These are phyloP conservation scores for Notoglanidium macrostoma DNA, from an alignment of 2,797 vertebrate species.

Conservation along the genomic window DNA sequence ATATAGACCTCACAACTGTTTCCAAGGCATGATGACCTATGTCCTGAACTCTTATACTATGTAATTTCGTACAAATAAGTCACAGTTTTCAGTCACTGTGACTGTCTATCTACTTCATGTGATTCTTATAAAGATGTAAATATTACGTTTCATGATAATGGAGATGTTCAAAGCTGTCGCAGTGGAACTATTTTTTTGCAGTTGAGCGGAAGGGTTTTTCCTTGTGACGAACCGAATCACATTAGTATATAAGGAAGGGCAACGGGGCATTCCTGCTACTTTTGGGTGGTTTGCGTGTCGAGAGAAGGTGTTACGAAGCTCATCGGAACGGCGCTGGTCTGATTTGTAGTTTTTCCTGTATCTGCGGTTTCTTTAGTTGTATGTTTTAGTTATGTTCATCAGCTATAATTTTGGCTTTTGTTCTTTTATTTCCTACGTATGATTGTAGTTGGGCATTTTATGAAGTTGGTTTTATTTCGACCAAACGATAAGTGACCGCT, in stretches of 20 bases:
- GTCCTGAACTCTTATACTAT: background rate
- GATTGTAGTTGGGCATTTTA: too few species aligned
- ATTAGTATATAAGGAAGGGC: conserved; percentile 51
- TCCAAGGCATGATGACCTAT: background rate
- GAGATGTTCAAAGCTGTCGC: too few species aligned
- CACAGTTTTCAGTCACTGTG: background rate
- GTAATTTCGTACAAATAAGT: background rate
- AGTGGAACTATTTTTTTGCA: conserved; percentile 59
- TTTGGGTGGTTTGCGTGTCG: conserved; percentile 15
- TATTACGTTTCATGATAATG: background rate
- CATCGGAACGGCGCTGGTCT: background rate
- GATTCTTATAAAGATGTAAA: background rate
- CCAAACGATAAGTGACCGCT: too few species aligned
- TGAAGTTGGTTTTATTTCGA: background rate
- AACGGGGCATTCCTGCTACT: background rate
- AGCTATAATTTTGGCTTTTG: background rate
- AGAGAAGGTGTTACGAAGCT: background rate
- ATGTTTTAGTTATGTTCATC: background rate
- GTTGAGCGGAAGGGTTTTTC: conserved; percentile 60
- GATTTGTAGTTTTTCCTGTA: background rate
- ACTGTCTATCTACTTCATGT: background rate
- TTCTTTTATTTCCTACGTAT: background rate
- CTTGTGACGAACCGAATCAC: conserved; percentile 28
- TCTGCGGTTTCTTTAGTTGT: background rate
- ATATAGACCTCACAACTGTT: too few species aligned